Percentiles rank a stretch among this genome's conserved stretches.
Evolutionary conservation across 2,113 vertebrate genomes (phyloP).

Genomic region (Mixornis gularis): DNA sequence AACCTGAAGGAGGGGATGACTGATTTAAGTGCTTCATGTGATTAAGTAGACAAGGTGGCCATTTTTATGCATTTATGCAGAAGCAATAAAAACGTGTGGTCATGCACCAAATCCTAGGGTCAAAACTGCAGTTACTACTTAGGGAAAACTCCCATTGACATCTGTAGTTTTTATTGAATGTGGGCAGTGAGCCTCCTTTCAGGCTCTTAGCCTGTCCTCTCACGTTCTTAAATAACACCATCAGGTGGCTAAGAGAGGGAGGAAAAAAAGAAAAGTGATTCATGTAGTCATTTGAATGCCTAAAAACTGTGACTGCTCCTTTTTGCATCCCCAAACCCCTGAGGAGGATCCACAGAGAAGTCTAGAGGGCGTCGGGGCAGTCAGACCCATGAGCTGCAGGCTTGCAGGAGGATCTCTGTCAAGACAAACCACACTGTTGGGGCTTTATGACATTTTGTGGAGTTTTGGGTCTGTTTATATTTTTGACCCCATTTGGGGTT

Average conservation of each 20-base stretch:
- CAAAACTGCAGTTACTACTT: slow-evolving; percentile 8
- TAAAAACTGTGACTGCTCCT: background rate
- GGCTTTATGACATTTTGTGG: background rate
- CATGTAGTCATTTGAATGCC: accelerated
- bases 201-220: background rate
- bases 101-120: slow-evolving; percentile 18
- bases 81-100: slow-evolving; percentile 28
- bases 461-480: background rate
- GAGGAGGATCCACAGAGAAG: background rate
- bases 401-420: background rate
- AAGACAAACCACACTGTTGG: background rate
- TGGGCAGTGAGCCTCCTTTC: background rate
- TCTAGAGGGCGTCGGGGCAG: background rate
- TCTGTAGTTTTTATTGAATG: background rate
- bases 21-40: slow-evolving; percentile 32
- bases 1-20: background rate
- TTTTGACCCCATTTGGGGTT: background rate
- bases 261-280: background rate
- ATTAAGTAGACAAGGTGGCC: slow-evolving; percentile 29
- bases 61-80: slow-evolving; percentile 48
- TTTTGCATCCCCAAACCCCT: background rate
- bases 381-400: background rate
- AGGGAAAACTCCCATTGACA: background rate
- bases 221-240: background rate
- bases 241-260: background rate